Percentiles rank a stretch among this genome's conserved stretches.
These are phyloP conservation scores for Acestrorhynchus altus DNA, from an alignment of 2,797 vertebrate species.

Conservation along the genomic window DNA sequence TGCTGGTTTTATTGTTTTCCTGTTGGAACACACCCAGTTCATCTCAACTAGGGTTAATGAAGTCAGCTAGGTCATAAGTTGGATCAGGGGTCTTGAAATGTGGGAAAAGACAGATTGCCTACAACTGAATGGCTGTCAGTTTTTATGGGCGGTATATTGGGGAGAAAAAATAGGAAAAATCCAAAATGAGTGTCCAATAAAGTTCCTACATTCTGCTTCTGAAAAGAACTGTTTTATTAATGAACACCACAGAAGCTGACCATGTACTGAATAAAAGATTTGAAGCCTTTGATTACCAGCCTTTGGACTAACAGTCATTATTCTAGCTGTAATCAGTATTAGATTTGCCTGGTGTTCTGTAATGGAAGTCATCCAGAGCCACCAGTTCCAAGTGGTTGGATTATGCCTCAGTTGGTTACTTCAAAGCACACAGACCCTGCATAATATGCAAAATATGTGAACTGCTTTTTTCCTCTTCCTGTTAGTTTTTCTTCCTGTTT, in stretches of 20 bases:
- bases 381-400: not conserved
- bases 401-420: slow-evolving; percentile 10
- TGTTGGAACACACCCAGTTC: no score
- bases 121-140: no score
- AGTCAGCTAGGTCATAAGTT: no score
- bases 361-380: not conserved
- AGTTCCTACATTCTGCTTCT: no score
- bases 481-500: not conserved
- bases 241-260: not conserved
- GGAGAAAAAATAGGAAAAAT: no score
- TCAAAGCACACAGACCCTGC: not conserved
- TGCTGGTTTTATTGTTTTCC: no score
- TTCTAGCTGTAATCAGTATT: not conserved
- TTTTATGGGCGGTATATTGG: no score
- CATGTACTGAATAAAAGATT: not conserved
- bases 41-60: no score
- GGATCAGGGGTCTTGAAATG: no score
- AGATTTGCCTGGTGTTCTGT: not conserved
- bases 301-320: not conserved
- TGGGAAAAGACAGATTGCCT: no score
- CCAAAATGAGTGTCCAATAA: no score
- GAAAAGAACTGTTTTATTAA: not conserved
- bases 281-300: not conserved
- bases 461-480: slow-evolving; percentile 9
- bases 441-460: not conserved